phyloP scores from a whole-genome alignment of 2,888 invertebrate species.

The Horisme vitalbata region DNA sequence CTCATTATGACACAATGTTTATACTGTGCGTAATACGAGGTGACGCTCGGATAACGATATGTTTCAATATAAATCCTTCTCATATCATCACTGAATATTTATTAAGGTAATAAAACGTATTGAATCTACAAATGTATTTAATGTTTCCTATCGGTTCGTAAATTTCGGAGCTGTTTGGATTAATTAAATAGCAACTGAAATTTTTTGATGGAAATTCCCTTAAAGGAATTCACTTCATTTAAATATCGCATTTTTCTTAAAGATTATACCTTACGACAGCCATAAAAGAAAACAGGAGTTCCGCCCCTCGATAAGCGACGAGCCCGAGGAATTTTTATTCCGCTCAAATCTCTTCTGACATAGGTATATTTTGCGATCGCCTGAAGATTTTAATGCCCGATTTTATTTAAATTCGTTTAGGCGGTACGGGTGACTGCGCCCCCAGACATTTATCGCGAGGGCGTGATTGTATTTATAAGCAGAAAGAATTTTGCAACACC shows the following conservation, averaged over 20 bases:
- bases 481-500: conserved; percentile 48
- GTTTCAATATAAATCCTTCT: conserved; percentile 47
- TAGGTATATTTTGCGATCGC: conserved; percentile 81
- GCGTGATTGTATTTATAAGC: conserved; percentile 78
- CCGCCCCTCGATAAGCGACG: conserved; percentile 80
- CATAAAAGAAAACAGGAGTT: conserved; percentile 81
- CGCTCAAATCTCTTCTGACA: conserved; percentile 81
- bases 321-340: conserved; percentile 80
- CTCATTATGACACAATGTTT: conserved; percentile 68
- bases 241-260: conserved; percentile 83
- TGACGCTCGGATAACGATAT: conserved; percentile 55
- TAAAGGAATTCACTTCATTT: conserved; percentile 79
- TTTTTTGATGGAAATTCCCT: conserved; percentile 71
- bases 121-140: neutral
- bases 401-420: conserved; percentile 82
- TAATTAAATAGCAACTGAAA: conserved; percentile 70
- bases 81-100: conserved; percentile 29
- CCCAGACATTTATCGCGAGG: conserved; percentile 74
- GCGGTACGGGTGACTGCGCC: conserved; percentile 70
- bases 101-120: conserved; percentile 17
- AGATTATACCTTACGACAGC: conserved; percentile 83
- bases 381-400: conserved; percentile 79
- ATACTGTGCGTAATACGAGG: conserved; percentile 57
- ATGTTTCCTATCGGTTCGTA: conserved; percentile 1
- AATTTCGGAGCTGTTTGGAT: conserved; percentile 37